Conservation (phyloP, 2,888 invertebrate genomes). For the Erebia ligea region DNA sequence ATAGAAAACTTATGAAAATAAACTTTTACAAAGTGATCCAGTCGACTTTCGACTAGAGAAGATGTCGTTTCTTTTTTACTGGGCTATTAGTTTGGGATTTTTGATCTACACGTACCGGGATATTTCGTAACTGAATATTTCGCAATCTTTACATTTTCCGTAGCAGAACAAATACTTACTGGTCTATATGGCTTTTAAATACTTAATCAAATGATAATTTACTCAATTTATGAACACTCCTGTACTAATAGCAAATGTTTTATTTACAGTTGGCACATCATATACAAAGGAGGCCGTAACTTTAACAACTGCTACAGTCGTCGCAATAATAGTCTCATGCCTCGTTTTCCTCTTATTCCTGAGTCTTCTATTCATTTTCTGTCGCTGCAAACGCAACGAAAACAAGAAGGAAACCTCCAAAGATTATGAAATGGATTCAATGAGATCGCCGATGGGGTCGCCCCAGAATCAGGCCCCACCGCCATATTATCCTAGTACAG, state of each 20-base stretch:
- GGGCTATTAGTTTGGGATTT: too few relatives aligned
- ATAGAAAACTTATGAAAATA: too few relatives aligned
- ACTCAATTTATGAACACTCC: neutral
- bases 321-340: conserved; percentile 90
- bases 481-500: conserved; percentile 92
- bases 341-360: conserved; percentile 90
- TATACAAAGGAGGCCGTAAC: conserved; percentile 91
- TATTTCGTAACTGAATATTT: too few relatives aligned
- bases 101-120: too few relatives aligned
- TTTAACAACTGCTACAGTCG: conserved; percentile 89
- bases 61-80: too few relatives aligned
- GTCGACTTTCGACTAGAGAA: too few relatives aligned
- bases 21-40: too few relatives aligned
- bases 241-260: conserved; percentile 13
- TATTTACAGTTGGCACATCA: conserved; percentile 88
- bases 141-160: too few relatives aligned
- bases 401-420: conserved; percentile 92
- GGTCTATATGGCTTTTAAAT: too few relatives aligned
- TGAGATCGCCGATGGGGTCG: conserved; percentile 92
- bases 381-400: conserved; percentile 92
- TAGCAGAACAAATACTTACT: too few relatives aligned
- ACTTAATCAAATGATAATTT: too few relatives aligned
- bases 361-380: conserved; percentile 90
- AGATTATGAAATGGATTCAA: conserved; percentile 95
- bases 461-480: conserved; percentile 94